A percentile compares a stretch with the other conserved stretches of the same genome.
phyloP scores from a whole-genome alignment of 2,797 vertebrate species.

The Xenops minutus region DNA sequence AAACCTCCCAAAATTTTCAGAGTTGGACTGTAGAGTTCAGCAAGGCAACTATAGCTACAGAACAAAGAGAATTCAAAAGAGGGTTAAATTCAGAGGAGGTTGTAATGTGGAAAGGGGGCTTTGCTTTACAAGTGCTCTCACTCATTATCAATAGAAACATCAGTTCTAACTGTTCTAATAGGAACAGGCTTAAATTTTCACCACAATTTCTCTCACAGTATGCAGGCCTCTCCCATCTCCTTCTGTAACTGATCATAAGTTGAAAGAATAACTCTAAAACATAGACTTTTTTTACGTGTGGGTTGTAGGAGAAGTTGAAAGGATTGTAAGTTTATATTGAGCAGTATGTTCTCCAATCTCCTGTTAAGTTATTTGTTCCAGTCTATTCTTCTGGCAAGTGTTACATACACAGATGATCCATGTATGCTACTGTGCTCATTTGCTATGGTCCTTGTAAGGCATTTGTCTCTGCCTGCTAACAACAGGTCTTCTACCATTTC shows the following conservation, averaged over 20 bases:
- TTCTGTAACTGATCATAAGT: slow-evolving; percentile 15
- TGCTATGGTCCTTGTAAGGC: background rate
- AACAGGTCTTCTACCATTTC: background rate
- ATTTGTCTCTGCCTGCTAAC: slow-evolving; percentile 5
- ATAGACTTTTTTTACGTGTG: background rate
- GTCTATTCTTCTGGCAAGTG: background rate
- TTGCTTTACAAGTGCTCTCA: background rate
- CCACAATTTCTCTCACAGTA: background rate
- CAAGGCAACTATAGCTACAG: background rate
- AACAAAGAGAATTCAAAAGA: background rate
- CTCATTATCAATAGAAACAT: slow-evolving; percentile 6
- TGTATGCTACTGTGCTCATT: background rate
- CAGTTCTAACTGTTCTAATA: background rate
- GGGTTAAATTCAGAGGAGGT: slow-evolving; percentile 25
- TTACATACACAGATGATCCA: background rate
- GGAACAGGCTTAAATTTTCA: slow-evolving; percentile 8
- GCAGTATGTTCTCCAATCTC: background rate
- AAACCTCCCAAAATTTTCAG: background rate
- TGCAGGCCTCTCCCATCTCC: background rate
- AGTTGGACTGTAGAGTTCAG: background rate
- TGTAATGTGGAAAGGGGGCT: background rate
- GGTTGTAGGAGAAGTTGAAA: background rate
- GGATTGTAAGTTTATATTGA: background rate
- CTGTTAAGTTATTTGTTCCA: background rate
- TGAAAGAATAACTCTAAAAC: slow-evolving; percentile 25